Base-by-base conservation (phyloP, 2,888 invertebrate genomes). In the Scaptomyza cyrtandrae region DNA sequence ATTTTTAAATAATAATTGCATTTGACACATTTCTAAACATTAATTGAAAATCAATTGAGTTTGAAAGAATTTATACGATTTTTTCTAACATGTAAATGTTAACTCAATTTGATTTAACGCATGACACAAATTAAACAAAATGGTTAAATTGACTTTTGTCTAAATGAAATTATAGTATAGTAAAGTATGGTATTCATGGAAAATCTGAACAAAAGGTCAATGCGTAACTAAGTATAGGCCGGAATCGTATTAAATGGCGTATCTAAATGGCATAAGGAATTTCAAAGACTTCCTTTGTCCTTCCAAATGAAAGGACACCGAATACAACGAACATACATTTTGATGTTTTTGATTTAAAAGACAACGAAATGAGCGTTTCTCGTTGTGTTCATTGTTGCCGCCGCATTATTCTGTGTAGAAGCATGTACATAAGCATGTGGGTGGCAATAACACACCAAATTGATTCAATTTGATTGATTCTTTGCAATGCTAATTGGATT, bases 371-470 rank as follows among this genome's bases (percentile, higher is more conserved):
- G 3, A 16, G 16, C 16, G 10, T 41, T 39, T 14, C 39, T 3
- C 39, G 5, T 39, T 39, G 39, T 31, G 7, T 41, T 41, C 41
- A 41, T 41, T 41, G 41, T 41, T 41, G n/a, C n/a, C n/a, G n/a
- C n/a, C n/a, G n/a, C n/a, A n/a, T n/a, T n/a, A n/a, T n/a, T n/a
- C n/a, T n/a, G n/a, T n/a, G n/a, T n/a, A n/a, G n/a, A n/a, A 27
- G 9, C 16, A 7, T 41, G 16, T 41, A n/a, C n/a, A n/a, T n/a
- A n/a, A n/a, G n/a, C n/a, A n/a, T 14, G 16, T 41, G 4, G n/a
- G 39, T 9, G 16, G 16, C 2, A 6, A n/a, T 3, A 14, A 6
- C 6, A 37, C 37, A 2, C 14, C n/a, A n/a, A 6, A 39, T 16
- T 9, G 9, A 41, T 16, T 41, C 10, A 41, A n/a, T 39, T 39